Evolutionary conservation across 2,888 invertebrate genomes (phyloP).

Genomic region (Margaritifera margaritifera): DNA sequence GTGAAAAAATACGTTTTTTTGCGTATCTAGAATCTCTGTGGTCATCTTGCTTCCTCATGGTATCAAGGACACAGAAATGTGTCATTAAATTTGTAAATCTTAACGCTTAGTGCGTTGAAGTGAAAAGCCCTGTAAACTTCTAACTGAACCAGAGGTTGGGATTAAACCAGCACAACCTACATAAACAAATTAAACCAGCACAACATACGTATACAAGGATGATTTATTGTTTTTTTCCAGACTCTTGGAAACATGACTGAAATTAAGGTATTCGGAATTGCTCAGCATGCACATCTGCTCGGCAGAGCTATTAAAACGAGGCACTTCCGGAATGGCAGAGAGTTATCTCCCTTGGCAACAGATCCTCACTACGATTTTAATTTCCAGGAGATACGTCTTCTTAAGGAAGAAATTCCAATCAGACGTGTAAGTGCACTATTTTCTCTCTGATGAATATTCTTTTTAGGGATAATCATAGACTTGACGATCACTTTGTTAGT

Average conservation of each 20-base stretch:
- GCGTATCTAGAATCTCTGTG: too few species aligned
- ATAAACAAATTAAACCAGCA: too few species aligned
- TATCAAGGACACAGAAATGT: too few species aligned
- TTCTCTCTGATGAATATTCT: not conserved
- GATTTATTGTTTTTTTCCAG: constrained; percentile 1
- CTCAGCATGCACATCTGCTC: constrained; percentile 39
- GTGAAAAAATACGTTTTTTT: too few species aligned
- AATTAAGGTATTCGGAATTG: constrained; percentile 37
- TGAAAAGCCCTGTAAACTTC: too few species aligned
- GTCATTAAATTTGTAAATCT: too few species aligned
- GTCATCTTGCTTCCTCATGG: too few species aligned
- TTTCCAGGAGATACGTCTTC: constrained; percentile 31
- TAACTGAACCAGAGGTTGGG: too few species aligned
- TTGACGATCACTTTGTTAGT: too few species aligned
- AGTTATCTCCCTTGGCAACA: constrained; percentile 27
- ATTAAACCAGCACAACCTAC: too few species aligned
- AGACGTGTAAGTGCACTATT: constrained; percentile 2
- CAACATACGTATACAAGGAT: not conserved
- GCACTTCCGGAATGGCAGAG: constrained; percentile 34
- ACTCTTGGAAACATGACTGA: constrained; percentile 4
- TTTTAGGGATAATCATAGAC: not conserved
- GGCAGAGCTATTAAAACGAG: constrained; percentile 29
- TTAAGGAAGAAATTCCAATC: constrained; percentile 11
- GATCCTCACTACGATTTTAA: constrained; percentile 49
- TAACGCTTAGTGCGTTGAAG: too few species aligned